Evolutionary conservation across 2,888 invertebrate species (phyloP), one percentile per base, ranked within the genome.

Genomic region (Patella pellucida): DNA sequence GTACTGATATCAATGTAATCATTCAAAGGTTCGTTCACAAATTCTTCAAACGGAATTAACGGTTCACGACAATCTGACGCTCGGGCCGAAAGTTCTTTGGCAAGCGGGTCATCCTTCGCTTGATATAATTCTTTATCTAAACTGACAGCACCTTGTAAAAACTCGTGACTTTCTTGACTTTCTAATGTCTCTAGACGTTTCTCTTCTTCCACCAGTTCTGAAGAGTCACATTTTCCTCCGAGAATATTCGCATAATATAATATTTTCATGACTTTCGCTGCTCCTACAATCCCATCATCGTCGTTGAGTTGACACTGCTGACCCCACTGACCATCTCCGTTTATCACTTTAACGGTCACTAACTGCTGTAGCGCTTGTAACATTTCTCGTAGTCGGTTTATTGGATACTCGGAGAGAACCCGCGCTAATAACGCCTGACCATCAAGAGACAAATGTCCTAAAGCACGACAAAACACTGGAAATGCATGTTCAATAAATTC

Each of bases 1-100:
- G 95, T 94, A 91, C 97, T 96, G 95, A 97, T 97, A 92, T 97
- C 96, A 80, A 98, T 94, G 76, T 94, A 94, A 91, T 97, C 97
- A 92, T 97, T 97, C 71, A 97, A 93, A 0, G 96, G 95, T 91
- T 98, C 97, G 91, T 98, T 97, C 91, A 97, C 96, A 92, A 98
- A 98, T 87, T 97, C 97, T 81, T 95, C 94, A 88, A 95, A 96
- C 76, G 96, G 94, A 89, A 98, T 93, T 86, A 94, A 93, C 56
- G 97, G 97, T 88, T 94, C 94, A 71, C 96, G 94, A 89, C 96
- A 95, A 89, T 97, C 96, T 86, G 96, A 91, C 31, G 95, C 93
- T 87, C 94, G 94, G 82, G 96, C 93, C 84, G 94, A 94, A 86
- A 97, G 93, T 92, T 95, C 95, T 79, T 89, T 87, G 79, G 94